Evolutionary conservation across 2,888 invertebrate genomes (phyloP).

Genomic region (Ormyrus labotus): DNA sequence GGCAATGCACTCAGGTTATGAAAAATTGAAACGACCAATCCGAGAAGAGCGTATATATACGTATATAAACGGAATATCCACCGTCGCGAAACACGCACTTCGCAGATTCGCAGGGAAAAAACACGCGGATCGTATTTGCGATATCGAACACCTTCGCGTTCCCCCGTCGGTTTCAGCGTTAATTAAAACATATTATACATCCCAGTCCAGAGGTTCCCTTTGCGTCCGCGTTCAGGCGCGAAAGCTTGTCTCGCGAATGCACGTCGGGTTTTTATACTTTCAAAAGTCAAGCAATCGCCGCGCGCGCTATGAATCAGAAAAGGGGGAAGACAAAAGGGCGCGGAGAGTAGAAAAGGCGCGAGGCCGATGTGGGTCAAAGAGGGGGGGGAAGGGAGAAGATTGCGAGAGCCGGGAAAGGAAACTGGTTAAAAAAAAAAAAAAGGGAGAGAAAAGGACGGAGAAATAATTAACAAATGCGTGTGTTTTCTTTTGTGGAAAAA

Average conservation of each 20-base stretch:
- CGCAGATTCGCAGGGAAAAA: no score
- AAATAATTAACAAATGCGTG: no score
- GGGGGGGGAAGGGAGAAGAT: background rate
- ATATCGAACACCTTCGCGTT: no score
- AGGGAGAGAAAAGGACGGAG: no score
- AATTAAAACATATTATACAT: slow-evolving; percentile 2
- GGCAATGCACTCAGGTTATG: slow-evolving; percentile 19
- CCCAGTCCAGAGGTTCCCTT: no score
- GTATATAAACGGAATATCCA: no score
- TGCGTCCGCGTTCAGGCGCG: background rate
- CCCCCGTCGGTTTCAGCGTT: background rate
- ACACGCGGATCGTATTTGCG: no score
- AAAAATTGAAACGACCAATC: slow-evolving; percentile 20
- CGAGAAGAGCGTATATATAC: background rate
- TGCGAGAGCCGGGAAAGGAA: no score
- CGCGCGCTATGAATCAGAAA: background rate
- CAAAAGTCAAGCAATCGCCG: background rate
- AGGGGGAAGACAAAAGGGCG: background rate
- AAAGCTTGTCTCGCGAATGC: background rate
- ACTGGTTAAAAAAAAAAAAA: no score
- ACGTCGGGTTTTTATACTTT: slow-evolving; percentile 12
- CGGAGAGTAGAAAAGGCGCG: background rate
- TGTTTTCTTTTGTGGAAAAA: no score
- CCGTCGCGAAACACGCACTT: no score
- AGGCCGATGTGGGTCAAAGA: background rate